Conservation (phyloP, 2,797 vertebrate genomes). For the Phylloscopus collybita region DNA sequence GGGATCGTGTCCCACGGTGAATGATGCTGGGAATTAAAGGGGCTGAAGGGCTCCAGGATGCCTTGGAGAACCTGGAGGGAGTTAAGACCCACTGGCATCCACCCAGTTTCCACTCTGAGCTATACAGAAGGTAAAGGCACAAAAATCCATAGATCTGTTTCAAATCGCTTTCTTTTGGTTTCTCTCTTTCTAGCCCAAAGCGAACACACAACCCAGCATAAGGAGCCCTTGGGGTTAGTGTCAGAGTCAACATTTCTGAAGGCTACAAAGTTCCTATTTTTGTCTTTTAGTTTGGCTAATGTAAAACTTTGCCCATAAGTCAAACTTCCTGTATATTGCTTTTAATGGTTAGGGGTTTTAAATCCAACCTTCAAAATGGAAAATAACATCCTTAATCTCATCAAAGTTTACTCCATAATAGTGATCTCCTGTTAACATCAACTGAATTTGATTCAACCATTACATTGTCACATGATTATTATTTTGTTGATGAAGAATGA, state of each 20-base stretch:
- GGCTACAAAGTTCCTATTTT: background rate
- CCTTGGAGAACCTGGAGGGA: background rate
- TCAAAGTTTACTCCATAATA: background rate
- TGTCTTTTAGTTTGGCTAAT: background rate
- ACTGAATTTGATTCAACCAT: background rate
- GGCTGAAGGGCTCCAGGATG: background rate
- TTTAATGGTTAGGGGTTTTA: background rate
- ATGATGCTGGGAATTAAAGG: background rate
- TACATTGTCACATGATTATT: background rate
- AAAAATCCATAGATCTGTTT: background rate
- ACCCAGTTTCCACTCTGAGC: background rate
- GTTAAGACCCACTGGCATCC: background rate
- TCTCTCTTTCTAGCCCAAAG: background rate
- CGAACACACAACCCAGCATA: background rate
- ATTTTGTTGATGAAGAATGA: constrained; percentile 16
- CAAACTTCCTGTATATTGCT: background rate
- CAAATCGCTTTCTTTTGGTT: background rate
- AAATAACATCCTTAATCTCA: background rate
- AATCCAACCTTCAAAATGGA: background rate
- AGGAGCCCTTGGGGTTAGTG: background rate
- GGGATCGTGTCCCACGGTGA: rapidly evolving
- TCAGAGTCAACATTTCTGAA: background rate
- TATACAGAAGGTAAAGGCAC: background rate
- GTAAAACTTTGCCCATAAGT: background rate
- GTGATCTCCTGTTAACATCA: background rate